Evolutionary conservation across 2,888 invertebrate genomes (phyloP).

Genomic region (Penaeus monodon): DNA sequence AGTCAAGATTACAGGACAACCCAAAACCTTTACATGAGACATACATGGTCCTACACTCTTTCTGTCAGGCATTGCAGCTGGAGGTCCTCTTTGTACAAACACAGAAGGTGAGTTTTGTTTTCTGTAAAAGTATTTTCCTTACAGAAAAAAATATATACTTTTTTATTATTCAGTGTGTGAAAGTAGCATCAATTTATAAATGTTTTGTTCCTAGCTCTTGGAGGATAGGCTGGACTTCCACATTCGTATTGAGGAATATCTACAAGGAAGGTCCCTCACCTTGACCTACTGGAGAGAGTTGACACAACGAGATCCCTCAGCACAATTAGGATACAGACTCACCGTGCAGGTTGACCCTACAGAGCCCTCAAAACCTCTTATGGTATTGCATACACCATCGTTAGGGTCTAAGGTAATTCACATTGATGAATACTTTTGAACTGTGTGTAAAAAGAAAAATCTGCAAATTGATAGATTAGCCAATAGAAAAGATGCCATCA

Average conservation of each 20-base stretch:
- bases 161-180: no score
- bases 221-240: conserved; percentile 76
- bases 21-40: conserved; percentile 84
- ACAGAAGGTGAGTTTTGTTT: conserved; percentile 79
- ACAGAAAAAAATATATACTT: not conserved
- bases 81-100: conserved; percentile 92
- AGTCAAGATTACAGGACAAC: conserved; percentile 87
- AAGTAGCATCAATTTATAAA: not conserved
- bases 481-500: no score
- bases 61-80: conserved; percentile 94
- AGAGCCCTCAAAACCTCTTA: conserved; percentile 82
- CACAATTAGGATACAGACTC: conserved; percentile 88
- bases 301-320: conserved; percentile 77
- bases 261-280: conserved; percentile 87
- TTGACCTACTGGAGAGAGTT: conserved; percentile 93
- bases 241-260: conserved; percentile 90
- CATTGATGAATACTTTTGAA: not conserved
- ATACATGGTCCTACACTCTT: conserved; percentile 87
- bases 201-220: conserved; percentile 44
- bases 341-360: conserved; percentile 89
- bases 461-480: no score
- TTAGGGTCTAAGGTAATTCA: conserved; percentile 66
- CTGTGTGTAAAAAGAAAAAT: no score
- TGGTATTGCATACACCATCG: conserved; percentile 72
- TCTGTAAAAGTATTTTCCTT: not conserved